Evolutionary conservation across 2,797 vertebrate species (phyloP).

Genomic region (Cossypha caffra): DNA sequence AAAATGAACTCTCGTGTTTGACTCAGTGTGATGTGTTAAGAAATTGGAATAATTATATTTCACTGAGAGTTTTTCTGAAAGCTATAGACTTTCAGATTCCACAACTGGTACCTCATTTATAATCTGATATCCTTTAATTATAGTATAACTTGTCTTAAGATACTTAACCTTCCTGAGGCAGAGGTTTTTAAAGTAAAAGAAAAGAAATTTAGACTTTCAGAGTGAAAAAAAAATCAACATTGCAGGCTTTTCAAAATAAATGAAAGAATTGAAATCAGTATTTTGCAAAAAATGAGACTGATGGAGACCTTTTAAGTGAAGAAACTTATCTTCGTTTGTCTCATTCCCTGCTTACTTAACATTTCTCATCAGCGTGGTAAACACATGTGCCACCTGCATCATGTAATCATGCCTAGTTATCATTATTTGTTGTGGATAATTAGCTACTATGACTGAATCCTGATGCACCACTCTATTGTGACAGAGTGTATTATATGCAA

Average conservation of each 20-base stretch:
- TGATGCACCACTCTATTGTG: neutral
- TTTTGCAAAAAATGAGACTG: neutral
- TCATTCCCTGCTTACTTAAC: neutral
- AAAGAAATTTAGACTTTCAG: neutral
- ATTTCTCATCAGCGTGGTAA: neutral
- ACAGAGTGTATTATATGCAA: neutral
- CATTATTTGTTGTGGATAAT: neutral
- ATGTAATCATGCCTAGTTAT: neutral
- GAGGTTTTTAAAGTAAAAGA: neutral
- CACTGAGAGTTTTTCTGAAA: conserved; percentile 25
- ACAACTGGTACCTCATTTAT: conserved; percentile 3
- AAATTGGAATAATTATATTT: conserved; percentile 20
- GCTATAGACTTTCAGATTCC: neutral
- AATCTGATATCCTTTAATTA: conserved; percentile 17
- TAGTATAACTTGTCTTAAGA: neutral
- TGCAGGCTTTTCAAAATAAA: neutral
- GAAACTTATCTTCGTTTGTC: neutral
- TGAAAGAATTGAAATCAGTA: neutral
- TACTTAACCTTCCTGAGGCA: neutral
- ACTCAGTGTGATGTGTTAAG: conserved; percentile 1
- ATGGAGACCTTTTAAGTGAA: neutral
- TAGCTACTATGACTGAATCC: neutral
- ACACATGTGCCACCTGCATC: neutral
- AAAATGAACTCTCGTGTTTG: conserved; percentile 3
- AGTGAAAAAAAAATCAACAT: neutral